Conservation (phyloP, 1,140 invertebrate genomes). For the Adelges cooleyi region DNA sequence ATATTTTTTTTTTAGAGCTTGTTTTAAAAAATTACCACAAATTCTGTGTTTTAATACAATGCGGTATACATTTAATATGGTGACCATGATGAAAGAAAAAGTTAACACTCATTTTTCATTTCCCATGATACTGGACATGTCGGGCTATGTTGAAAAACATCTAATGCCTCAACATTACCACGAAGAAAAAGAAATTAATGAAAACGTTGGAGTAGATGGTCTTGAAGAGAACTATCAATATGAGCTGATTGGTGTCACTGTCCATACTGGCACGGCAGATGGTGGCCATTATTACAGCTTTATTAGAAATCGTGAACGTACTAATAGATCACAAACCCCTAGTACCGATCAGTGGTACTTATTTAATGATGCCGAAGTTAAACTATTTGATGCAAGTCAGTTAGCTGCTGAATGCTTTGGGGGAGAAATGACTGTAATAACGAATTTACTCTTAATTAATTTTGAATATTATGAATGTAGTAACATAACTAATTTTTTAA, state of each 20-base stretch:
- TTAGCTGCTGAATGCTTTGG: constrained; percentile 92
- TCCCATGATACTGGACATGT: constrained; percentile 84
- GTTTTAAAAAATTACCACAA: constrained; percentile 84
- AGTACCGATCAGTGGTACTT: constrained; percentile 81
- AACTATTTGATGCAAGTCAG: constrained; percentile 86
- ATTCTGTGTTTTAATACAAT: constrained; percentile 95
- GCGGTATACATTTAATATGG: constrained; percentile 97
- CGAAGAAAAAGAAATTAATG: constrained; percentile 34
- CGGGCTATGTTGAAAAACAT: constrained; percentile 85
- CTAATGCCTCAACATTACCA: constrained; percentile 67
- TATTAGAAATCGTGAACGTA: constrained; percentile 63
- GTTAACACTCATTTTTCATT: constrained; percentile 97
- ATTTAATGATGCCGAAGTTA: constrained; percentile 94
- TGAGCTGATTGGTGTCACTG: constrained; percentile 88
- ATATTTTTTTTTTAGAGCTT: constrained; percentile 52
- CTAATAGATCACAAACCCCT: constrained; percentile 40
- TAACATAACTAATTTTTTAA: neutral
- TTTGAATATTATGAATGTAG: neutral
- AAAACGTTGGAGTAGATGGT: constrained; percentile 37
- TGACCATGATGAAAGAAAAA: constrained; percentile 94
- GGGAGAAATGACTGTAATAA: constrained; percentile 80
- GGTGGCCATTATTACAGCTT: constrained; percentile 96
- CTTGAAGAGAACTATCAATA: constrained; percentile 59
- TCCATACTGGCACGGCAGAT: constrained; percentile 91
- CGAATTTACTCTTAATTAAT: constrained; percentile 18